Evolutionary conservation across 2,888 invertebrate genomes (phyloP), one percentile per base, ranked within the genome.

Genomic region (Pimpla rufipes): DNA sequence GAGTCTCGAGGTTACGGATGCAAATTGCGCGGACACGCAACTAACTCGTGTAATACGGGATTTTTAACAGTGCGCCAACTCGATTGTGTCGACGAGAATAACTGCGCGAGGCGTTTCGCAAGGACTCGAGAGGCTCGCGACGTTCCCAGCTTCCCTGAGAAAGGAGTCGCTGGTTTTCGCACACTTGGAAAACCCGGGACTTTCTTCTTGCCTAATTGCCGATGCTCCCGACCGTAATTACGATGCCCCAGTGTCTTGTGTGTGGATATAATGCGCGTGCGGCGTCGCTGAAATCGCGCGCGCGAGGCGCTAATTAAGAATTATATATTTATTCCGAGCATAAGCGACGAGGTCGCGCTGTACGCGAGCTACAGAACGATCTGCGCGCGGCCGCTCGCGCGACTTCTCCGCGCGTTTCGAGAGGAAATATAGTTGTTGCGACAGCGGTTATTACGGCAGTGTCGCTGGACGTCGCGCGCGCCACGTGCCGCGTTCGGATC

Each of bases 301-400:
- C 16, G 21, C 35, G 21, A 73, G 50, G 29, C 62, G 68, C 66
- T 83, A 83, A 83, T 83, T 83, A 76, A 79, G 52, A 76, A 83
- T 79, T 83, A n/a, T n/a, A n/a, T n/a, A 79, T 83, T 83, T 79
- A 79, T 78, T 79, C 57, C 71, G 57, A 73, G 67, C 67, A 52
- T 83, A 66, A 66, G 45, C 66, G 45, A 21, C 66, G 64, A 64
- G 64, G 42, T 64, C 42, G 64, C 42, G n/a, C n/a, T n/a, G n/a
- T n/a, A n/a, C 16, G 37, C 5, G 16, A 16, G 59, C 40, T 1
- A 11, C 42, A 42, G 10, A 18, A 13, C 66, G 66, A 23, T 66
- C 66, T 11, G 37, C 21, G 42, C 21, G 42, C 45, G 66, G 23
- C n/a, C 23, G n/a, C 18, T 45, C 18, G 42, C 21, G 42, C 21